These are phyloP conservation scores for Ivindomyrus marchei DNA, from an alignment of 2,113 vertebrate species.

Conservation along the genomic window DNA sequence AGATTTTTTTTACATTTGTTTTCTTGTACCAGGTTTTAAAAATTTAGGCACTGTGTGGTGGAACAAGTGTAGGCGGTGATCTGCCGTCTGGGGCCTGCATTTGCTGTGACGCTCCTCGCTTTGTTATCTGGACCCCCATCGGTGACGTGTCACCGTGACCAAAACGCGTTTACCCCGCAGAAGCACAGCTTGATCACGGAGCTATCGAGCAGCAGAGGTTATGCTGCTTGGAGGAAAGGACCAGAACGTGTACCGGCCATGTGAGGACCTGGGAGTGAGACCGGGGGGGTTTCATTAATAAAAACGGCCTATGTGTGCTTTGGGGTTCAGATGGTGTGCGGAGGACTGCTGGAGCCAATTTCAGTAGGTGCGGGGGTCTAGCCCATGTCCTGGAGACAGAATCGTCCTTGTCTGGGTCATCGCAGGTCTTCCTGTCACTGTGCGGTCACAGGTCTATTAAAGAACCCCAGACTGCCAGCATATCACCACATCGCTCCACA, in stretches of 20 bases:
- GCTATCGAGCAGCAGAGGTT: not conserved
- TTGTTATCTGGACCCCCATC: not conserved
- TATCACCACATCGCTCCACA: slow-evolving; percentile 23
- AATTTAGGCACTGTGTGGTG: not conserved
- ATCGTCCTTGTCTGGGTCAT: not conserved
- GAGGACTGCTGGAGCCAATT: not conserved
- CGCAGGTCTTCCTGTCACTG: not conserved
- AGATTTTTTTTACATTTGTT: not conserved
- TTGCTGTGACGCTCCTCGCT: not conserved
- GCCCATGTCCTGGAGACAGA: not conserved
- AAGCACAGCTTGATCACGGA: not conserved
- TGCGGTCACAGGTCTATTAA: not conserved
- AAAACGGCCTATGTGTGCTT: not conserved
- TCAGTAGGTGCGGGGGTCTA: not conserved
- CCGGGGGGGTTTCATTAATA: not conserved
- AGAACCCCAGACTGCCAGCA: not conserved
- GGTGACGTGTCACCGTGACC: not conserved
- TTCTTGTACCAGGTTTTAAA: not conserved
- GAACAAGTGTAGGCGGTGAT: not conserved
- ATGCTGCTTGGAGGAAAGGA: not conserved
- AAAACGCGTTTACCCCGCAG: not conserved
- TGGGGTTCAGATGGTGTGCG: not conserved
- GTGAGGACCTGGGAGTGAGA: not conserved
- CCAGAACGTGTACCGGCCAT: not conserved
- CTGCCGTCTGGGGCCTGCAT: not conserved